Percentiles rank a stretch among this genome's conserved stretches.
Evolutionary conservation across 2,113 vertebrate species (phyloP).

Genomic region (Xiphias gladius): DNA sequence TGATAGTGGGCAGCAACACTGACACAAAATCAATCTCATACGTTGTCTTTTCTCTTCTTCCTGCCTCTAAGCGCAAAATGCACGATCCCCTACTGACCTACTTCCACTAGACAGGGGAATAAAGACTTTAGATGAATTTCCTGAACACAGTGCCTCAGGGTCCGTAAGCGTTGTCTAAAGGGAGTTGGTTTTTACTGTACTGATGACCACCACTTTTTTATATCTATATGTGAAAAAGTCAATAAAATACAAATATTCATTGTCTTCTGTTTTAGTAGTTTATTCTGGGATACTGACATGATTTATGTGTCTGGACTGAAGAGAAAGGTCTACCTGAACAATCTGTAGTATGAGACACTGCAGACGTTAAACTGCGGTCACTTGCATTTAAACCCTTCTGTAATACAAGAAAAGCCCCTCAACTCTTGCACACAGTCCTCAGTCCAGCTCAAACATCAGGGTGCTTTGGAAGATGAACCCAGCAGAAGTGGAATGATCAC

Average conservation of each 20-base stretch:
- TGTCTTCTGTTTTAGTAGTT: slow-evolving; percentile 31
- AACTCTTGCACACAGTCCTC: slow-evolving; percentile 9
- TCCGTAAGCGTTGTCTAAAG: slow-evolving; percentile 2
- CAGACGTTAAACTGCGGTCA: not conserved
- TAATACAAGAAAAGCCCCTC: not conserved
- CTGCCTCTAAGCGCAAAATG: slow-evolving; percentile 8
- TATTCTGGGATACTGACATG: slow-evolving; percentile 18
- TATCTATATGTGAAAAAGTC: slow-evolving; percentile 40
- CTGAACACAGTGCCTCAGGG: slow-evolving; percentile 55
- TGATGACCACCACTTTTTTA: slow-evolving; percentile 52
- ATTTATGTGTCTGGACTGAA: not conserved
- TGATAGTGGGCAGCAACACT: not conserved
- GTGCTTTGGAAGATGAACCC: slow-evolving; percentile 87
- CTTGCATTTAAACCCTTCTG: not conserved
- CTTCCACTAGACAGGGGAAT: slow-evolving; percentile 30
- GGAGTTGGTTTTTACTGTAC: slow-evolving; percentile 47
- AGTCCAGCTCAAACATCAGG: slow-evolving; percentile 92
- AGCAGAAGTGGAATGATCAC: slow-evolving; percentile 86
- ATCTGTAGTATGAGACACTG: not conserved
- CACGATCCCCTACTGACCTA: slow-evolving; percentile 29
- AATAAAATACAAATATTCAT: slow-evolving; percentile 65
- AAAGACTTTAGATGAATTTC: slow-evolving; percentile 17
- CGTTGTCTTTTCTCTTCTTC: not conserved
- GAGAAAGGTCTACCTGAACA: not conserved
- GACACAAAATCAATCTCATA: not conserved